These are phyloP conservation scores for Ivindomyrus marchei DNA, from an alignment of 2,113 vertebrate genomes.

Conservation along the genomic window DNA sequence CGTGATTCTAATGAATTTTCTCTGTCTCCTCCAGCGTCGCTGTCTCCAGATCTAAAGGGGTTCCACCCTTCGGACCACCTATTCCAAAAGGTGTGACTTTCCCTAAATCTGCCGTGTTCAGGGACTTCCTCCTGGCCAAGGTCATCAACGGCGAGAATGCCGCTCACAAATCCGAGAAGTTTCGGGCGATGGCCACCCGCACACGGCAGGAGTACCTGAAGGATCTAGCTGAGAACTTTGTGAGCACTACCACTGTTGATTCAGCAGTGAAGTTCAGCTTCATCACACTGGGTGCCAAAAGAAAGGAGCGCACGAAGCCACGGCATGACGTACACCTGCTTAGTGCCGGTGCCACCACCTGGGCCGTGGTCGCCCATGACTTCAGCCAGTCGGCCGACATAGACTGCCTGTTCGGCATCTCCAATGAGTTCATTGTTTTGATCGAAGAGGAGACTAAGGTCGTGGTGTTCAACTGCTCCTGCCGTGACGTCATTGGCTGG, in stretches of 20 bases:
- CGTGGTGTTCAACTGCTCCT: constrained; percentile 96
- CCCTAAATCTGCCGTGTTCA: constrained; percentile 92
- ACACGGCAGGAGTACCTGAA: constrained; percentile 94
- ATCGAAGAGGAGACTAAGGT: constrained; percentile 90
- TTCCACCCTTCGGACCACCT: constrained; percentile 88
- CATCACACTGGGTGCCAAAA: constrained; percentile 91
- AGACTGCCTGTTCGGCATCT: constrained; percentile 85
- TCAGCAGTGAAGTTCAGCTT: constrained; percentile 92
- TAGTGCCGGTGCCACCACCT: constrained; percentile 84
- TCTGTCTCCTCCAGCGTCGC: constrained; percentile 68
- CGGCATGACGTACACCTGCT: constrained; percentile 82
- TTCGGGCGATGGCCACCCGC: constrained; percentile 90
- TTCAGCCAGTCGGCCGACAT: constrained; percentile 83
- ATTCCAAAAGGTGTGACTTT: constrained; percentile 96
- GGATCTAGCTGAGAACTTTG: constrained; percentile 94
- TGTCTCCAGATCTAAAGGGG: constrained; percentile 94
- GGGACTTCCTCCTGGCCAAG: constrained; percentile 98
- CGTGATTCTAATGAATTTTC: not conserved
- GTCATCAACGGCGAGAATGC: constrained; percentile 97
- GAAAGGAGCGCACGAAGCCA: constrained; percentile 85
- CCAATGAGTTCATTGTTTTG: constrained; percentile 91
- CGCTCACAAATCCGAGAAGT: constrained; percentile 94
- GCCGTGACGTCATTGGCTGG: constrained; percentile 96
- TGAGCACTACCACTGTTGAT: constrained; percentile 84
- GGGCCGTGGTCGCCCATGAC: constrained; percentile 83